Base-by-base conservation (phyloP, 64 coral and sea anemone species). In the Pachyseris speciosa region DNA sequence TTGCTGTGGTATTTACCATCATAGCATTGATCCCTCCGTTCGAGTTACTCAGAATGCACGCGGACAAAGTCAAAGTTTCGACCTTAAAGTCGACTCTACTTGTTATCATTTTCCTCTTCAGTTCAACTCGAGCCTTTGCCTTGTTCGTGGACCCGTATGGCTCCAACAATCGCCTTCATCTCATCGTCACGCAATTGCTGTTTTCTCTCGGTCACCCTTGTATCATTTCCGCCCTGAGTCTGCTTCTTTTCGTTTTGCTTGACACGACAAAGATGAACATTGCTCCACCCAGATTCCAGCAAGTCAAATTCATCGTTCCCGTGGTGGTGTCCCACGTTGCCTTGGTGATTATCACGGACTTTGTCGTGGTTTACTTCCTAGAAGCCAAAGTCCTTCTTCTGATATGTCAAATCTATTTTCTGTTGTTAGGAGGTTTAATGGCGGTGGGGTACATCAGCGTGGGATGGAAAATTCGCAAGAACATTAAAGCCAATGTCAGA, bases 231-330 rank as follows among this genome's bases (percentile, higher is more conserved):
- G 78, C 95, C 0, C 42, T 93, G 31, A 93, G 95, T 26, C 86
- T 97, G 10, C 53, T 97, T 19, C 95, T 97, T 1, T 72, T 97
- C 10, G 95, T 97, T 48, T 84, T 97, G n/a, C 90, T 97, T 37
- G 95, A 97, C 91, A 97, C 95, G 25, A 97, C 95, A 22, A 97
- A 97, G 53, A 97, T 97, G 91, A 93, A 94, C 64, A 43, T 97
- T 27, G 95, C 95, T 27, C 95, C 95, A 36, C 95, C 95, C 42
- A 93, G 57, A 60, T 97, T 97, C 47, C 95, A 97, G 38, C 91
- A 80, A 6, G 60, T 93, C 5, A 53, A 72, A 12, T 84, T 89
- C 38, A 97, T 97, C 9, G 41, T 93, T 22, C 89, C 95, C 15
- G 91, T 97, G 12, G 88, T 97, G 5, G 31, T 94, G 17, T 59